Conservation (phyloP, 2,888 invertebrate species). For the Acleris holmiana region DNA sequence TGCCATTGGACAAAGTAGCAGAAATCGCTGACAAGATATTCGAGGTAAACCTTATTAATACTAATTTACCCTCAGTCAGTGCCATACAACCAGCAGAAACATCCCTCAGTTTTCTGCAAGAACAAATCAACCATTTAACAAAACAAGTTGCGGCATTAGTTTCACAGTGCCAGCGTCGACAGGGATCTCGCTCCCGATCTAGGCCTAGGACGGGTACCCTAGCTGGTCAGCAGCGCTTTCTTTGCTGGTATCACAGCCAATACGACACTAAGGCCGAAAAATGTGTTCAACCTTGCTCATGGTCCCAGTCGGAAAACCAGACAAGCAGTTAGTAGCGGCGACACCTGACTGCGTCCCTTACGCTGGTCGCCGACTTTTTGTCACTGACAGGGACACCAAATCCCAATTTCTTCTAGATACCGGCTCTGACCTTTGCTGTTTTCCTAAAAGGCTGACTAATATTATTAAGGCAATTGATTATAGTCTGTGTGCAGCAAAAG, state of each 20-base stretch:
- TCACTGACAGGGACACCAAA: too few relatives aligned
- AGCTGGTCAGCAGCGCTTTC: neutral
- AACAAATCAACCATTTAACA: neutral
- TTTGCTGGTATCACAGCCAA: neutral
- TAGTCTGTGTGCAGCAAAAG: too few relatives aligned
- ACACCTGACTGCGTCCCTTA: too few relatives aligned
- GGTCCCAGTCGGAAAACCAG: conserved; percentile 7
- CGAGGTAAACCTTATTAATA: neutral
- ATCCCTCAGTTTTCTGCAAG: neutral
- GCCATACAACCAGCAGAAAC: neutral
- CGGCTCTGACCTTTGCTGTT: too few relatives aligned
- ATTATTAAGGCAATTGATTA: too few relatives aligned
- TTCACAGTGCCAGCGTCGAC: neutral
- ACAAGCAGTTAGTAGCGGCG: too few relatives aligned
- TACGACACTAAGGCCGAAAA: neutral
- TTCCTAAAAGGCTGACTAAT: too few relatives aligned
- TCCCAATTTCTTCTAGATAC: too few relatives aligned
- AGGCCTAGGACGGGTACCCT: neutral
- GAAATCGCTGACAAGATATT: conserved; percentile 27
- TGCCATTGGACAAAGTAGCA: conserved; percentile 14
- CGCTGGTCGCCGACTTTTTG: too few relatives aligned
- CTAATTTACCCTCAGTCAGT: neutral
- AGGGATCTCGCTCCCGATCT: neutral
- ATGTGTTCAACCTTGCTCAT: conserved; percentile 22
- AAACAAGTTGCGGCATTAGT: conserved; percentile 4